Evolutionary conservation across 2,113 vertebrate species (phyloP), one percentile per base, ranked within the genome.

Genomic region (Stomatorhinus ivindoensis): DNA sequence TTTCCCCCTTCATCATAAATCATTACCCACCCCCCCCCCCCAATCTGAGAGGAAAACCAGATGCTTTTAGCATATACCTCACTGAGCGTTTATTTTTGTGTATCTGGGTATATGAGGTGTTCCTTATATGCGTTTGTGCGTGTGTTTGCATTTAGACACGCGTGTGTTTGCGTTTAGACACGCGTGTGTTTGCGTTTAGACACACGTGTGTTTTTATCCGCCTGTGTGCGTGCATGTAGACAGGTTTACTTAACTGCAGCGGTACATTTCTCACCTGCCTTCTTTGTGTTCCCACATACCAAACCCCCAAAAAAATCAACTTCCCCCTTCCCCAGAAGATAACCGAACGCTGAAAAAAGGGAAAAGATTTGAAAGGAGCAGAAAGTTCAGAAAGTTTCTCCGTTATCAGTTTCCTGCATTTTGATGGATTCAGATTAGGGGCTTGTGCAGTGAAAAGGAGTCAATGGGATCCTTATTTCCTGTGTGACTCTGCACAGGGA

Each of bases 1-100:
- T 94, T 51, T 42, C n/a, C 92, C 88, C 91, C 89, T 88, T 92
- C 91, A 91, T 93, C 92, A 95, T 96, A 95, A 95, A 95, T 96
- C 96, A 95, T 92, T 95, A 94, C 90, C 76, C 31, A 13, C 17
- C 73, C 15, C 91, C 93, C 15, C 73, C 15, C 91, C 93, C 93
- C 92, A 46, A 21, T 91, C 91, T 92, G 89, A 94, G 92, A 88
- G 90, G 91, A 90, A 93, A 95, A 94, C 93, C 91, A 93, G 92
- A 92, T 94, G 93, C 92, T 90, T 92, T 90, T 91, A 91, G 93
- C 92, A 90, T 93, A 89, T 90, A 91, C 88, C 73, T 84, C 39
- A 21, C 84, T 10, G 31, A 35, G 9, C 47, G 87, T 61, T 24
- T 61, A 53, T 24, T 55, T 87, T 35, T 69, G 73, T 65, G 51